Base-by-base conservation (phyloP, 2,797 vertebrate genomes). In the Oryzias dopingdopingensis region DNA sequence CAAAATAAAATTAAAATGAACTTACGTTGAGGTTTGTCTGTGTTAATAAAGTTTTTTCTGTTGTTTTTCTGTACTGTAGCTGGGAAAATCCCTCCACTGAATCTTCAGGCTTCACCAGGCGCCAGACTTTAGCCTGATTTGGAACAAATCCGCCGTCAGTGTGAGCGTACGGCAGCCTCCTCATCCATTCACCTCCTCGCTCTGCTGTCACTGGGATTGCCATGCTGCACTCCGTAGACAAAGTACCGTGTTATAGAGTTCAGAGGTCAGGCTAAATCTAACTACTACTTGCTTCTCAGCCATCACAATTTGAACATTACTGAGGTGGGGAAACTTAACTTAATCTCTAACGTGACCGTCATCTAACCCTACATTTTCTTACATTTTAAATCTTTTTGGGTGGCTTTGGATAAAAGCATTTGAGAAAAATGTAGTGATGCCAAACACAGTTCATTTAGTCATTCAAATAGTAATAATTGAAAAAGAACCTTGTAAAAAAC, bases 31-130 rank as follows among this genome's bases (percentile, higher is more conserved):
- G 4, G 5, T 18, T 54, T 41, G 7, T 3, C 62, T 62, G n/a
- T 16, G n/a, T 70, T 65, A n/a, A 32, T 16, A 5, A 1, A 73
- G 5, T 8, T 20, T 23, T 46, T 22, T 56, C 44, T 17, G 29
- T 18, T 20, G 41, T 37, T 64, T 10, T 37, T 79, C 48, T 61
- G 17, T 74, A 1, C 52, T 67, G 6, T 66, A 89, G 88, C 72
- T 16, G 86, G 84, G 18, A 85, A 76, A 77, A 81, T 86, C 72
- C 78, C 76, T 56, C 82, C 77, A 1, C 79, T 82, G 76, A 62
- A 56, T 52, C 76, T 83, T 49, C 79, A 72, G 20, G 45, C 67
- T 8, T 40, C 75, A 57, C 86, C 83, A 62, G 78, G 75, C 0
- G 72, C 88, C 61, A 87, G 77, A 60, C 80, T 89, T 68, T 89